A percentile compares a stretch with the other conserved stretches of the same genome.
Evolutionary conservation across 2,888 invertebrate genomes (phyloP).

Genomic region (Incurvaria masculella): DNA sequence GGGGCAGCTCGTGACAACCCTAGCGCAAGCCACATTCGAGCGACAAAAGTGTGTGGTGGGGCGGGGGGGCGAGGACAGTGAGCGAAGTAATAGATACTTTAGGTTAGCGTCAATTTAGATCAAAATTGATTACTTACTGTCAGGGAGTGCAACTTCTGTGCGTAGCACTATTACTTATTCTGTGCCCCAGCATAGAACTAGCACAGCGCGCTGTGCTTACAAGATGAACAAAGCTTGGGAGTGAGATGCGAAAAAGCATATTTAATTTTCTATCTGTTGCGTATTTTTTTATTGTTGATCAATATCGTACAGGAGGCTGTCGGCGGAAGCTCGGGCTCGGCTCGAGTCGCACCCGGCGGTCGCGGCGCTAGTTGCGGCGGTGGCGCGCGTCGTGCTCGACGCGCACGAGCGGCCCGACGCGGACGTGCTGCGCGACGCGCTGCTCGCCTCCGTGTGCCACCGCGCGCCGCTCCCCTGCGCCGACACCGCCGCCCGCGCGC

Average conservation of each 20-base stretch:
- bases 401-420: constrained; percentile 67
- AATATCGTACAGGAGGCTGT: constrained; percentile 42
- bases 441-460: constrained; percentile 84
- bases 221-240: too few species aligned
- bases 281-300: constrained; percentile 3
- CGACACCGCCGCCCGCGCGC: constrained; percentile 23
- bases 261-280: constrained; percentile 2
- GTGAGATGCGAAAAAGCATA: not conserved
- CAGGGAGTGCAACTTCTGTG: too few species aligned
- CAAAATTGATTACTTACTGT: too few species aligned
- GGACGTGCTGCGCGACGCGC: constrained; percentile 71
- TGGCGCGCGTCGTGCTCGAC: constrained; percentile 63
- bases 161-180: too few species aligned
- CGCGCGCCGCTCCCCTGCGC: constrained; percentile 76
- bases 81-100: too few species aligned
- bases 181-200: too few species aligned
- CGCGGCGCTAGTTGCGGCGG: constrained; percentile 63
- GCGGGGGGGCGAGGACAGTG: too few species aligned
- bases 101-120: too few species aligned
- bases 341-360: constrained; percentile 73
- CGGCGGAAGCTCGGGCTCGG: constrained; percentile 60
- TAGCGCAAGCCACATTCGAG: too few species aligned
- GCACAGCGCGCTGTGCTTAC: too few species aligned
- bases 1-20: too few species aligned
- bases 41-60: too few species aligned